Conservation (phyloP, 2,888 invertebrate species). For the Zaprionus lineosus region DNA sequence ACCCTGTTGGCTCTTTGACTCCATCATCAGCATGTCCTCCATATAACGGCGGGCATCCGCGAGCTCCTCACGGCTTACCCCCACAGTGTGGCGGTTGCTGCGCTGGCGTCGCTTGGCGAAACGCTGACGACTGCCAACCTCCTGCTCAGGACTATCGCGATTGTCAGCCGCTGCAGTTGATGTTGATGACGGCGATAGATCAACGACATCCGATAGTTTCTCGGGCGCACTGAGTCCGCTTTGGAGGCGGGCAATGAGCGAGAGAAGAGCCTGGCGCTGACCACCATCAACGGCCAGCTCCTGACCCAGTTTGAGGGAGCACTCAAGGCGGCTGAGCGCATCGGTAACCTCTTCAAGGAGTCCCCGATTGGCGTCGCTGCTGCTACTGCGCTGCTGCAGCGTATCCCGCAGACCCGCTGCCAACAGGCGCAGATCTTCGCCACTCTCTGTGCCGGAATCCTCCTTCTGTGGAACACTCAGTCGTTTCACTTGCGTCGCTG, state of each 20-base stretch:
- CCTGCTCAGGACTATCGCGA: conserved; percentile 54
- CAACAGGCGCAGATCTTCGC: conserved; percentile 86
- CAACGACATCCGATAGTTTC: conserved; percentile 62
- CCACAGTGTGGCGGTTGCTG: conserved; percentile 90
- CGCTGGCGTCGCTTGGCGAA: conserved; percentile 85
- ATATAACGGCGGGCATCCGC: conserved; percentile 90
- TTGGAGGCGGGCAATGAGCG: conserved; percentile 88
- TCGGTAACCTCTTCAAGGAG: conserved; percentile 88
- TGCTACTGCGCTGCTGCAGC: conserved; percentile 83
- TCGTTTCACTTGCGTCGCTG: conserved; percentile 55
- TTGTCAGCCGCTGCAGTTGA: background rate
- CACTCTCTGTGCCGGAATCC: conserved; percentile 88
- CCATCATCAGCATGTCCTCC: conserved; percentile 85
- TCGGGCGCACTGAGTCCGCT: conserved; percentile 84
- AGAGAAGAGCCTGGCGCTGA: conserved; percentile 86
- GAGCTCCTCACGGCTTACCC: conserved; percentile 91
- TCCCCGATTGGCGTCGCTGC: conserved; percentile 85
- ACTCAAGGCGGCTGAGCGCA: conserved; percentile 89
- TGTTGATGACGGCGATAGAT: background rate
- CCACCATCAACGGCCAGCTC: conserved; percentile 83
- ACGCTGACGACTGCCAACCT: conserved; percentile 83
- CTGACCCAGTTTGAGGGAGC: conserved; percentile 86
- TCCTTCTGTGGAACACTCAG: conserved; percentile 83
- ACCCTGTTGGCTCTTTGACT: conserved; percentile 71
- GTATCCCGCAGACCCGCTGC: conserved; percentile 84